A percentile compares a stretch with the other conserved stretches of the same genome.
These are phyloP conservation scores for Bimastos eiseni DNA, from an alignment of 2,888 invertebrate genomes.

Conservation along the genomic window DNA sequence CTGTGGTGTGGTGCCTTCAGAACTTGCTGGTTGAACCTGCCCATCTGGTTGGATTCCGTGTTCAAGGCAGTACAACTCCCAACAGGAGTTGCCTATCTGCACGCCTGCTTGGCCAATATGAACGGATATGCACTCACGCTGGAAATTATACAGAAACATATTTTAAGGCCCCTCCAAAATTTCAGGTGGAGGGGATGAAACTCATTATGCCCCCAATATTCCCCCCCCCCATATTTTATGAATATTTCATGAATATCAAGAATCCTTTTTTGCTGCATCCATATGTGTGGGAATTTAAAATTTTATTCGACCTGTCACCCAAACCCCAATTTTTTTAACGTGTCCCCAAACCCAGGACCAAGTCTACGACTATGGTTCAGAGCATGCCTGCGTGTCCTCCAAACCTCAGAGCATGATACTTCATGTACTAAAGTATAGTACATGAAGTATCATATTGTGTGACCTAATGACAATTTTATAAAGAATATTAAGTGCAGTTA, in stretches of 20 bases:
- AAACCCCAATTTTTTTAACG: no score
- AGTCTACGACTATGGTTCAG: no score
- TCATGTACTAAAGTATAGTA: no score
- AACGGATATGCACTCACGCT: slow-evolving; percentile 63
- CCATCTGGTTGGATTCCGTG: slow-evolving; percentile 66
- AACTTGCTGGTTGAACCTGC: neutral
- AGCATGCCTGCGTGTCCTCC: neutral
- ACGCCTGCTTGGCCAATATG: slow-evolving; percentile 64
- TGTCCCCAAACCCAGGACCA: no score
- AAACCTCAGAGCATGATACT: no score
- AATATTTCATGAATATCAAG: no score
- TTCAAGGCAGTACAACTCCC: slow-evolving; percentile 68
- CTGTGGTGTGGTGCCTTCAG: neutral
- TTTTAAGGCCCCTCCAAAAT: neutral
- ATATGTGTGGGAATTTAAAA: no score
- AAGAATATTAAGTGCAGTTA: neutral
- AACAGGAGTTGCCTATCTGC: slow-evolving; percentile 63
- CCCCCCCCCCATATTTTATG: no score
- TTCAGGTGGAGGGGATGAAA: no score
- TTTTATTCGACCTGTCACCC: no score
- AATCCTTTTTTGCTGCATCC: neutral
- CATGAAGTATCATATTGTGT: neutral
- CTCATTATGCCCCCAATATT: no score
- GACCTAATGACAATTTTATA: neutral
- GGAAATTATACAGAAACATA: slow-evolving; percentile 19